Percentiles rank a stretch among this genome's conserved stretches.
These are phyloP conservation scores for Penaeus monodon DNA, from an alignment of 2,888 invertebrate genomes.

Conservation along the genomic window DNA sequence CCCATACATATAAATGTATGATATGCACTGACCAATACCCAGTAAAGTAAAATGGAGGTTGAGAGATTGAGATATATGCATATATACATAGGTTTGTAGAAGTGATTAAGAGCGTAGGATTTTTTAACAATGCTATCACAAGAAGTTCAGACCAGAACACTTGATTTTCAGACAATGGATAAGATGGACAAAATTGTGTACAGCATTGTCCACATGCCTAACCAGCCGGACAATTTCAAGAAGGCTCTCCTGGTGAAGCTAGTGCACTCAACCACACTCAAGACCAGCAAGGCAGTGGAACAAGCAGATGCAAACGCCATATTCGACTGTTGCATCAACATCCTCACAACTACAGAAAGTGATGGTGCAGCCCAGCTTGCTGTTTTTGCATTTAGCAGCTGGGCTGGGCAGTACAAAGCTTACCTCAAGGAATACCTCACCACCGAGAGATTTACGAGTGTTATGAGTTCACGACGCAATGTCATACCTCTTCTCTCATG, in stretches of 20 bases:
- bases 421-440: constrained; percentile 49
- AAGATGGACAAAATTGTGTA: constrained; percentile 37
- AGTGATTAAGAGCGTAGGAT: no score
- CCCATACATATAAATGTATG: no score
- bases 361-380: constrained; percentile 40
- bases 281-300: constrained; percentile 27
- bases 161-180: constrained; percentile 48
- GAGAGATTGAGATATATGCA: no score
- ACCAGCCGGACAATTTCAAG: constrained; percentile 42
- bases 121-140: no score
- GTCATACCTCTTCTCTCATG: constrained; percentile 38
- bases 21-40: no score
- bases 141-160: no score
- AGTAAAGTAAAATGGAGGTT: no score
- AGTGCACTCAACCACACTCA: constrained; percentile 30
- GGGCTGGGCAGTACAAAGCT: constrained; percentile 45
- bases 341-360: constrained; percentile 42
- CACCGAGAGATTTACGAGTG: constrained; percentile 31
- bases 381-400: constrained; percentile 45
- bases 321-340: constrained; percentile 44
- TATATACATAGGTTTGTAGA: no score
- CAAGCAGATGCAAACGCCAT: constrained; percentile 40
- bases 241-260: constrained; percentile 33
- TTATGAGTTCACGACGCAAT: constrained; percentile 27
- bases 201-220: constrained; percentile 50